These are phyloP conservation scores for Cygnus buccinator DNA, from an alignment of 2,113 vertebrate species.

Conservation along the genomic window DNA sequence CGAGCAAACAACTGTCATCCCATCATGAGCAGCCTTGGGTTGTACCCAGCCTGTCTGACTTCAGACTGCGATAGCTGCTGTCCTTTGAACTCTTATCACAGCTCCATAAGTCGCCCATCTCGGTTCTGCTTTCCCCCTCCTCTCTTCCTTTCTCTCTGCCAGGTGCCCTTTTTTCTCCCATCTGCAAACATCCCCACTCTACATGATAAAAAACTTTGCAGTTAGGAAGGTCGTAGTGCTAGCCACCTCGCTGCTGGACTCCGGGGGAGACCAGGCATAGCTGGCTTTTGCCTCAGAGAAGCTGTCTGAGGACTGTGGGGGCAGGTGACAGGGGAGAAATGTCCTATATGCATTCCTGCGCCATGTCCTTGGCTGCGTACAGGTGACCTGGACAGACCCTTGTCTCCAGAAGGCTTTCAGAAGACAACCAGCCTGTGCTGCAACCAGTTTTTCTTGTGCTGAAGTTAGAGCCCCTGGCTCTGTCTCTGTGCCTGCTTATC, in stretches of 20 bases:
- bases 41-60: background rate
- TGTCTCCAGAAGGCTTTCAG: constrained; percentile 12
- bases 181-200: background rate
- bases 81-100: background rate
- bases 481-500: constrained; percentile 6
- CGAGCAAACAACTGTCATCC: background rate
- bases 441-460: constrained; percentile 7
- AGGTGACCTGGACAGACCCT: constrained; percentile 14
- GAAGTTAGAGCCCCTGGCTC: constrained; percentile 1
- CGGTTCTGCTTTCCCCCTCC: background rate
- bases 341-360: background rate
- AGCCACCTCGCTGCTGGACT: background rate
- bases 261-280: background rate
- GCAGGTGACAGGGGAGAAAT: background rate
- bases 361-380: background rate
- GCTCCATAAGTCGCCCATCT: background rate
- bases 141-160: background rate
- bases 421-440: background rate
- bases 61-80: background rate
- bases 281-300: background rate
- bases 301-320: background rate
- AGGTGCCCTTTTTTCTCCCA: background rate
- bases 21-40: background rate
- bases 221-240: background rate
- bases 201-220: background rate